Evolutionary conservation across 2,113 vertebrate species (phyloP).

Genomic region (Odobenus rosmarus): DNA sequence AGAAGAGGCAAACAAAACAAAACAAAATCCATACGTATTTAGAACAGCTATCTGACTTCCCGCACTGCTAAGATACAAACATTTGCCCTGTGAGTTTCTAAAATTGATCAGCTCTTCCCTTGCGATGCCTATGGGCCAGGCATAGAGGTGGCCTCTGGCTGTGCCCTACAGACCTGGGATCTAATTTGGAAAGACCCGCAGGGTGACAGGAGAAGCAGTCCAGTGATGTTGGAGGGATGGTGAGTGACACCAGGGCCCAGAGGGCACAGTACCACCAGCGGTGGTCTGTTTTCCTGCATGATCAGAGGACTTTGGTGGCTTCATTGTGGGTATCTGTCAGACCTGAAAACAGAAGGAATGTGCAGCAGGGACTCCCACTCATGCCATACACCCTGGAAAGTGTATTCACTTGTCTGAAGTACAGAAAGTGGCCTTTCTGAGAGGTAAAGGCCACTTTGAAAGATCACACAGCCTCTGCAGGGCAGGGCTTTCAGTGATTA

Average conservation of each 20-base stretch:
- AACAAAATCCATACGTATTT: background rate
- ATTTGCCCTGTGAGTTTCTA: slow-evolving; percentile 19
- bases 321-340: background rate
- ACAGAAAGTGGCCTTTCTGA: background rate
- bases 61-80: no score
- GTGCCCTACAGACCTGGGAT: background rate
- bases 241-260: background rate
- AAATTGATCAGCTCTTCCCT: background rate
- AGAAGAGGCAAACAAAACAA: background rate
- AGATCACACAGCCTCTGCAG: background rate
- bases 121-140: background rate
- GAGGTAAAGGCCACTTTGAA: background rate
- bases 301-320: background rate
- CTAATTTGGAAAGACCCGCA: slow-evolving; percentile 5
- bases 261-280: fast-evolving
- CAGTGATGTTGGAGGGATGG: background rate
- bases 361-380: background rate
- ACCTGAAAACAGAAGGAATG: background rate
- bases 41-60: background rate
- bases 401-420: background rate
- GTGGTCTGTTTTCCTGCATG: background rate
- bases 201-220: background rate
- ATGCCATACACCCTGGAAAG: background rate
- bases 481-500: background rate
- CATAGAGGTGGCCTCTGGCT: background rate